Base-by-base conservation (phyloP, 2,888 invertebrate genomes). In the Thera obeliscata region DNA sequence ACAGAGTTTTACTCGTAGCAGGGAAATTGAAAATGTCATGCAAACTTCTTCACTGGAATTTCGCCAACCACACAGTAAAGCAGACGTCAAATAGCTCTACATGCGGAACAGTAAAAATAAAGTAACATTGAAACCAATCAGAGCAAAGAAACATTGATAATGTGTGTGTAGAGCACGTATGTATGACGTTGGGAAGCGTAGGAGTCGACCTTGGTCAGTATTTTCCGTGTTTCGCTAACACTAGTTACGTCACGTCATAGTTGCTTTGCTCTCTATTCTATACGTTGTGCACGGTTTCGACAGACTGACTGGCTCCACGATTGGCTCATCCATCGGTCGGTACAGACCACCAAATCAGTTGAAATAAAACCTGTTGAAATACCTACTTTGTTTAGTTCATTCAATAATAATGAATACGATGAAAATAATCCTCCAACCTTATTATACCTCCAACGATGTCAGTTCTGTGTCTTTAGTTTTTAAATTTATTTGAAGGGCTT, bases 11-110 rank as follows among this genome's bases (percentile, higher is more conserved):
- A 69, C 50, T 70, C 65, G 64, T 65, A 56, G 49, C 33, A 71
- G 63, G 46, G 65, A 65, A 66, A 58, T 64, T 49, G 68, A 65
- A 76, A 76, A 78, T 73, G 74, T 71, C 66, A 69, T 69, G 64
- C 65, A 67, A 68, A 54, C 68, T 71, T 70, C 67, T 75, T 73
- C 73, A 70, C 74, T 83, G 85, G 81, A 77, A 75, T 66, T 73
- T 72, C 80, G 82, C 82, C 81, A 84, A 75, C 36, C 55, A 61
- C 62, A 55, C 55, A 57, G 22, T 7, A 50, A 58, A 12, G 35
- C 33, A 50, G 8, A 60, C 59, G 59, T 59, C 48, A 56, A 50
- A 41, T 48, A 55, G 41, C 22, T 12, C 11, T 5, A 56, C 48
- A 56, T 56, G 49, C 6, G 62, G 52, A 61, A 46, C 48, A 36